Conservation (phyloP, 2,113 vertebrate genomes). For the Aspiorhynchus laticeps region DNA sequence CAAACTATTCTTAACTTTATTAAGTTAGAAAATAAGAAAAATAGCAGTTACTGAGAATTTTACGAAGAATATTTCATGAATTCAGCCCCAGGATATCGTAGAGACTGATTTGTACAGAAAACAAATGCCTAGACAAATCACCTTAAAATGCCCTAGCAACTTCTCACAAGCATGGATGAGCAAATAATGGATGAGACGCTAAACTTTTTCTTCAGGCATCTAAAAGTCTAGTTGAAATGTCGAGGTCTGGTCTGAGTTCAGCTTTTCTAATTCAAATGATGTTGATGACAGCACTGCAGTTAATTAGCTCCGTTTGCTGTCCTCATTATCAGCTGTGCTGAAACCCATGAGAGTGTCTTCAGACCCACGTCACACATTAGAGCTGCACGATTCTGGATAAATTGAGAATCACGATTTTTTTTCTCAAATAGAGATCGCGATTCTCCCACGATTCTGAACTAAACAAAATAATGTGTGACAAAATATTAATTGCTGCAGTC, state of each 20-base stretch:
- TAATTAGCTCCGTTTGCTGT: background rate
- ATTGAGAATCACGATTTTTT: too few species aligned
- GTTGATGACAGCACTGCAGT: background rate
- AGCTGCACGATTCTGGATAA: too few species aligned
- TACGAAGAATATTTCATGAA: background rate
- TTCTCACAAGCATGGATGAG: background rate
- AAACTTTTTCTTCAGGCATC: background rate
- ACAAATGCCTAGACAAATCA: background rate
- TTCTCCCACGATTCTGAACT: too few species aligned
- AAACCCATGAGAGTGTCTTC: slow-evolving; percentile 4
- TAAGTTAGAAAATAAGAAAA: background rate
- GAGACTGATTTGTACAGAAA: background rate
- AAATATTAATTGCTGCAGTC: too few species aligned
- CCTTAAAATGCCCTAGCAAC: background rate
- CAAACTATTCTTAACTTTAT: background rate
- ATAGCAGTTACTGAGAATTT: too few species aligned
- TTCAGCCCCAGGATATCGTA: background rate
- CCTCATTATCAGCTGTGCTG: slow-evolving; percentile 6
- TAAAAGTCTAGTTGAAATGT: background rate
- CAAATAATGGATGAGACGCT: background rate
- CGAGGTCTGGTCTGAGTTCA: background rate
- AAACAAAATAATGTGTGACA: too few species aligned
- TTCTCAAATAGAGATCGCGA: too few species aligned
- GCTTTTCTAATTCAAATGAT: slow-evolving; percentile 4
- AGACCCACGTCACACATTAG: background rate